These are phyloP conservation scores for Melanostigma gelatinosum DNA, from an alignment of 2,113 vertebrate genomes.

Conservation along the genomic window DNA sequence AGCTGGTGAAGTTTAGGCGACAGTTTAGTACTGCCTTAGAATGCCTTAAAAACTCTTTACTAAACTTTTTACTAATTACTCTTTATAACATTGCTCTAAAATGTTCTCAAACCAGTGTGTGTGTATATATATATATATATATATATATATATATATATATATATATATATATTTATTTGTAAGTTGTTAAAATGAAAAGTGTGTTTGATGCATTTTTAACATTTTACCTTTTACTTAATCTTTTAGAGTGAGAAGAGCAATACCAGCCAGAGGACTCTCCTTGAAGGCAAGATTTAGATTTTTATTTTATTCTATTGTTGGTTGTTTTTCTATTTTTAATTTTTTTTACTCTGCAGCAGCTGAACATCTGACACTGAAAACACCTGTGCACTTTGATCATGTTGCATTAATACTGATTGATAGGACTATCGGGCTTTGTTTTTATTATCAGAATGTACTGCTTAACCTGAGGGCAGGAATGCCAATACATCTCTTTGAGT, in stretches of 20 bases:
- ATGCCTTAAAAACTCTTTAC: not conserved
- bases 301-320: not conserved
- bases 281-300: conserved; percentile 69
- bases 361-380: not conserved
- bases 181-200: not conserved
- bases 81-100: not conserved
- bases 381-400: not conserved
- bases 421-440: not conserved
- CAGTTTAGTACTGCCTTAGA: not conserved
- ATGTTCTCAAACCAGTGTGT: too few relatives aligned
- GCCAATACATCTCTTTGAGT: not conserved
- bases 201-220: not conserved
- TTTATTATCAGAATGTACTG: not conserved
- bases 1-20: not conserved
- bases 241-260: conserved; percentile 72
- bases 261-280: conserved; percentile 46
- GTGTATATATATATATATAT: too few relatives aligned
- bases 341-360: not conserved
- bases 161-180: not conserved
- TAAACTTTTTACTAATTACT: too few relatives aligned
- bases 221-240: not conserved
- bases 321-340: not conserved
- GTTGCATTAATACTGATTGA: not conserved
- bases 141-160: too few relatives aligned
- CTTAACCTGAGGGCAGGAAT: not conserved